Percentiles rank a stretch among this genome's conserved stretches.
Evolutionary conservation across 2,888 invertebrate species (phyloP).

Genomic region (Saturnia pavonia): DNA sequence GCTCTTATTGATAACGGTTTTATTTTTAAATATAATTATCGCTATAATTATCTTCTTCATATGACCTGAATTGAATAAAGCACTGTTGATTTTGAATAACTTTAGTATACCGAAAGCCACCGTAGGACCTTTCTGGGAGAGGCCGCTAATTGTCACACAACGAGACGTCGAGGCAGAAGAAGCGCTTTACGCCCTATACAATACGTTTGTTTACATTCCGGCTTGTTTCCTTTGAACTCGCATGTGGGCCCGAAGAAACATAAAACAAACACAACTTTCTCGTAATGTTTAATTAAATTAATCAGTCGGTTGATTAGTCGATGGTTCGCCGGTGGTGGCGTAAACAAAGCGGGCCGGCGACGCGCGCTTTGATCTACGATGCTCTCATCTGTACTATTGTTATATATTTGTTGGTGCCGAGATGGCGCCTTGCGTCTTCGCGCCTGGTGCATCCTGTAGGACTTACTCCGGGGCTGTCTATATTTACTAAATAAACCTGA

Average conservation of each 20-base stretch:
- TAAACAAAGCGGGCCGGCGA: constrained; percentile 71
- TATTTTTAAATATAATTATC: no score
- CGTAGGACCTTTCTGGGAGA: neutral
- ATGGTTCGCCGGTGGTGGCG: constrained; percentile 72
- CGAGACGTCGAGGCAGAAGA: constrained; percentile 29
- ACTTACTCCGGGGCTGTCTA: constrained; percentile 29
- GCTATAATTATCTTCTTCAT: no score
- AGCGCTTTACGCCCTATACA: constrained; percentile 49
- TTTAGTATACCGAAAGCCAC: neutral
- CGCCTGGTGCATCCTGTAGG: constrained; percentile 39
- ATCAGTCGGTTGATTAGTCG: constrained; percentile 81
- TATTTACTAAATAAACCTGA: neutral
- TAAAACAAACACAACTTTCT: constrained; percentile 81
- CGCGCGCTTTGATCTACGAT: constrained; percentile 71
- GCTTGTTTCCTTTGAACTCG: constrained; percentile 78
- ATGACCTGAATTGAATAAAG: no score
- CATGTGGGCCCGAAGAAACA: constrained; percentile 81
- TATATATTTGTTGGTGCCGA: constrained; percentile 54
- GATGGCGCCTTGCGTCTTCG: constrained; percentile 42
- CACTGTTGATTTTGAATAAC: neutral
- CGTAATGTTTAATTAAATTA: constrained; percentile 82
- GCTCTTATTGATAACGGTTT: no score
- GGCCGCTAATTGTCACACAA: constrained; percentile 31
- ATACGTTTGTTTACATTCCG: constrained; percentile 73
- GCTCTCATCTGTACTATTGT: constrained; percentile 63